Base-by-base conservation (phyloP, 1,140 invertebrate genomes). In the Eubasilissa regina region DNA sequence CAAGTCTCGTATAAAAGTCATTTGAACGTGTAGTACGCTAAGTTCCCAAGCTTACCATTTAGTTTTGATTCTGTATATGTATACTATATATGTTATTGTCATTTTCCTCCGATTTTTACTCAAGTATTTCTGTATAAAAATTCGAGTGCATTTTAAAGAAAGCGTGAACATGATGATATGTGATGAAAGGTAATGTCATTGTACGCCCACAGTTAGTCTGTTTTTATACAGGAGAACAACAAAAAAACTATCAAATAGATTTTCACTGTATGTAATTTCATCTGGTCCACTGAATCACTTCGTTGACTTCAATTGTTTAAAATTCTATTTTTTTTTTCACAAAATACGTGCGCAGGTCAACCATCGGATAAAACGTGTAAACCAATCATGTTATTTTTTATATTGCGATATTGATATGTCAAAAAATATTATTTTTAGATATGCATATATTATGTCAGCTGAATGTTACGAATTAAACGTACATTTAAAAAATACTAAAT, bases 391-490 rank as follows among this genome's bases (percentile, higher is more conserved):
- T 62, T 25, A 12, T 25, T 6, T 25, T 11, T 43, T 64, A 43
- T 64, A 64, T 25, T 64, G 60, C 60, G 13, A 12, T 64, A 64
- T 64, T 64, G 60, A 64, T 64, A 64, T 64, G 25, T 64, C 60
- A 43, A 15, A 64, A 43, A 64, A 64, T 64, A 64, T 64, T 64
- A n/a, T 13, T 43, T 4, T 9, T 64, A 25, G 60, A 64, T 64
- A 64, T 64, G 60, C 60, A 43, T 35, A 64, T 43, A n/a, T 64
- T 13, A 25, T 35, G 25, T 35, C 25, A 35, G 25, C 25, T 35
- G 25, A 35, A 35, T 35, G 25, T 35, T 35, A 35, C 25, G 25
- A 35, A 35, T 35, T 35, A 35, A 35, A 35, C 25, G 25, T 35
- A 35, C 25, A 35, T 35, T 35, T 35, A 35, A 35, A 35, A 35